Conservation (phyloP, 2,113 vertebrate genomes). For the Spea bombifrons region DNA sequence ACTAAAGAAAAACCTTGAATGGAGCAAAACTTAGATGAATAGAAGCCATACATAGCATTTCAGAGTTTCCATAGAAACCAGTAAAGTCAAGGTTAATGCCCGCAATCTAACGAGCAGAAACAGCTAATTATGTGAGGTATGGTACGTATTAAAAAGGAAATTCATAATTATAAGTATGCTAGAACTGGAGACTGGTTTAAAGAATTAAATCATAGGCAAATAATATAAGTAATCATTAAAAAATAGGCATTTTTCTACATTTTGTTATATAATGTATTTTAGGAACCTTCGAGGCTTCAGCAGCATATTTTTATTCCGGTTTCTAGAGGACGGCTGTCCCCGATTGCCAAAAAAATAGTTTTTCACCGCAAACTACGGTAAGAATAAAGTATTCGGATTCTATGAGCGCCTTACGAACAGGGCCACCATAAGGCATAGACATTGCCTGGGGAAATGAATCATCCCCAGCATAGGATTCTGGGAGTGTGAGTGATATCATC, state of each 20-base stretch:
- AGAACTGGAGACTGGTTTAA: background rate
- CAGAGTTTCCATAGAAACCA: conserved; percentile 28
- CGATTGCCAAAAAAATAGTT: background rate
- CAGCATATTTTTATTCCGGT: background rate
- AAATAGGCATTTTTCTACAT: background rate
- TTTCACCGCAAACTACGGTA: background rate
- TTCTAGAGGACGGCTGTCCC: background rate
- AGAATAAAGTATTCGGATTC: background rate
- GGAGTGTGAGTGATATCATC: background rate
- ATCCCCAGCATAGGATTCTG: background rate
- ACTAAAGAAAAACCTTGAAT: conserved; percentile 29
- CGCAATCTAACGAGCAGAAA: conserved; percentile 22
- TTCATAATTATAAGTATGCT: background rate
- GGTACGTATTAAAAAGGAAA: background rate
- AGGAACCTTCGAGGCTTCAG: background rate
- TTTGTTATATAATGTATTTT: background rate
- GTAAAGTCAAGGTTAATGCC: conserved; percentile 32
- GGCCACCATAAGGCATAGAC: background rate
- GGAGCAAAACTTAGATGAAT: background rate
- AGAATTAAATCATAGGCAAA: background rate
- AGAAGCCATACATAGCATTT: conserved; percentile 16
- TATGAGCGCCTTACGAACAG: background rate
- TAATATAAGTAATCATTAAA: background rate
- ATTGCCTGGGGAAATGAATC: background rate
- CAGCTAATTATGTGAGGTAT: conserved; percentile 20